phyloP scores from a whole-genome alignment of 2,113 vertebrate genomes.

The Tringa solitaria region DNA sequence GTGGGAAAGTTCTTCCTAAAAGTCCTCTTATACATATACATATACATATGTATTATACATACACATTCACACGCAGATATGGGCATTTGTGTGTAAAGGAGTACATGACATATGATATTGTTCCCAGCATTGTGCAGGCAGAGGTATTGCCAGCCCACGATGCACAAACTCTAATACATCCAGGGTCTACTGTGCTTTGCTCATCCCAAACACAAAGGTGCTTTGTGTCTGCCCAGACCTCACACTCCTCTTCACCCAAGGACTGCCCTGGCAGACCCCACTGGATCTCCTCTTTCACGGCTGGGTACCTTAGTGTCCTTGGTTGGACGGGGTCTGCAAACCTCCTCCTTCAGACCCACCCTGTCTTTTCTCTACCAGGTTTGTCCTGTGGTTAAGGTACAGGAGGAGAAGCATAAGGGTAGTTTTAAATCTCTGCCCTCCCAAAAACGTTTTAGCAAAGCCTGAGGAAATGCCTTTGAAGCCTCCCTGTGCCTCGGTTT shows the following conservation, averaged over 20 bases:
- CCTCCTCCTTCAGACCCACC: background rate
- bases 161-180: background rate
- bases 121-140: background rate
- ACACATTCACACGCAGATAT: background rate
- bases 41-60: background rate
- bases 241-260: background rate
- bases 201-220: background rate
- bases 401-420: background rate
- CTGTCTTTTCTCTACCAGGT: background rate
- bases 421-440: background rate
- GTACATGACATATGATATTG: background rate
- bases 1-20: conserved; percentile 1
- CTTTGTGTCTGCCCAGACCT: background rate
- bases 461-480: background rate
- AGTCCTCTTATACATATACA: background rate
- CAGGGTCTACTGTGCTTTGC: background rate
- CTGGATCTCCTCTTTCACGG: background rate
- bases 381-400: background rate
- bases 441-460: background rate
- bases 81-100: background rate
- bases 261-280: background rate
- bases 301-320: background rate
- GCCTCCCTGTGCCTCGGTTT: background rate
- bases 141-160: background rate
- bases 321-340: background rate